Base-by-base conservation (phyloP, 2,888 invertebrate genomes). In the Oscheius sp. region DNA sequence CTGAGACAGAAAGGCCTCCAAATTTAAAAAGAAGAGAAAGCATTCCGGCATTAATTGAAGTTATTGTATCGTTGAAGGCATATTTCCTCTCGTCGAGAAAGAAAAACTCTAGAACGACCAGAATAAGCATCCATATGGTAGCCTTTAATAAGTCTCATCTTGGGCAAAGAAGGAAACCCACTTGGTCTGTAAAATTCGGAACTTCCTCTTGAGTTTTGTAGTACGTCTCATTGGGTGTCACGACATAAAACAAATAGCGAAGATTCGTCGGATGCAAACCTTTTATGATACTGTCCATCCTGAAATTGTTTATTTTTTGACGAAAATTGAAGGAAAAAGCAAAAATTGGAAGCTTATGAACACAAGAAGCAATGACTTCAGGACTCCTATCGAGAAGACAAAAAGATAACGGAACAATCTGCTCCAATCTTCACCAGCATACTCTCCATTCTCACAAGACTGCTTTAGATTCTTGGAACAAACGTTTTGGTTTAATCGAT, bases 1-100 rank as follows among this genome's bases (percentile, higher is more conserved):
- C 70, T 2, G 76, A 71, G 27, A 75, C 29, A 65, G 71, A 71
- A 33, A 45, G 65, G 37, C 74, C 79, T 53, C 74, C 76, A 63
- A 73, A 73, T 66, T 82, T 78, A 50, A 87, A 85, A 8, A 87
- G 65, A 8, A 82, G 73, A 3, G 87, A 87, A 3, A 87, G 71
- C 1, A 88, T 37, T 20, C 88, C 88, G 61, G 87, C 86, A 2
- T 84, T 79, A 31, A 81, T 68, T 6, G 76, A 76, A 8, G 79
- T 79, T 0, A 81, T 52, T 5, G 81, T 76, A 57, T 81, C 81
- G 31, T 75, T 75, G 39, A 80, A 57, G 3, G 71, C 72, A 10
- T 72, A 71, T 37, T 73, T 69, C 15, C 66, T 52, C 5, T 65
- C 66, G 6, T 72, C 67, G 1, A 69, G 50, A 23, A 77, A 46